These are phyloP conservation scores for Sterrhoptilus dennistouni DNA, from an alignment of 2,113 vertebrate genomes.

Conservation along the genomic window DNA sequence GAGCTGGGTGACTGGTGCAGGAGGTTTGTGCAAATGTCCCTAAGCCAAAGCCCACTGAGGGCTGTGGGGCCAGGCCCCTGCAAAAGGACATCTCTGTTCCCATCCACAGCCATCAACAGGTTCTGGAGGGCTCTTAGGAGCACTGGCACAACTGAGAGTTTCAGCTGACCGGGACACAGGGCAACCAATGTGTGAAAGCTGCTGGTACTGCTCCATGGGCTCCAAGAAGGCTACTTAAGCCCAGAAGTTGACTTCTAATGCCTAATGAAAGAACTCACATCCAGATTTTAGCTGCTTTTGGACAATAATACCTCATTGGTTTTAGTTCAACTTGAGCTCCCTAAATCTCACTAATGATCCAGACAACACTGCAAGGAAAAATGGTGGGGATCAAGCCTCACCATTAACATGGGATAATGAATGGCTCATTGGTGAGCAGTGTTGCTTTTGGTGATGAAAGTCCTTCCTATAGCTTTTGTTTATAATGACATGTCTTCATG, in stretches of 20 bases:
- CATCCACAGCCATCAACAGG: accelerated
- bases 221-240: not conserved
- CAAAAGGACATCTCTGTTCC: not conserved
- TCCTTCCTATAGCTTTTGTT: not conserved
- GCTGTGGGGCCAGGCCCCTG: not conserved
- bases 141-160: not conserved
- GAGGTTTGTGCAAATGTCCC: not conserved
- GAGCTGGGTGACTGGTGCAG: not conserved
- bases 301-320: not conserved
- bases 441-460: not conserved
- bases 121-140: not conserved
- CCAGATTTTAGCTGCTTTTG: not conserved
- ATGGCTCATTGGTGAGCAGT: not conserved
- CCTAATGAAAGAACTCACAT: not conserved
- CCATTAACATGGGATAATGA: not conserved
- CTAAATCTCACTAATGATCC: not conserved
- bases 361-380: not conserved
- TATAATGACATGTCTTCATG: not conserved
- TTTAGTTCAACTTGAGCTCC: not conserved
- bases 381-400: not conserved
- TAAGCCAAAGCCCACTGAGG: not conserved
- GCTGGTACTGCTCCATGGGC: accelerated
- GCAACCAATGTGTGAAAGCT: not conserved
- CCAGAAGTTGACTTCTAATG: not conserved
- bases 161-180: not conserved